Base-by-base conservation (phyloP, 1,140 invertebrate species). In the Pseudomyrmex flavicornis region DNA sequence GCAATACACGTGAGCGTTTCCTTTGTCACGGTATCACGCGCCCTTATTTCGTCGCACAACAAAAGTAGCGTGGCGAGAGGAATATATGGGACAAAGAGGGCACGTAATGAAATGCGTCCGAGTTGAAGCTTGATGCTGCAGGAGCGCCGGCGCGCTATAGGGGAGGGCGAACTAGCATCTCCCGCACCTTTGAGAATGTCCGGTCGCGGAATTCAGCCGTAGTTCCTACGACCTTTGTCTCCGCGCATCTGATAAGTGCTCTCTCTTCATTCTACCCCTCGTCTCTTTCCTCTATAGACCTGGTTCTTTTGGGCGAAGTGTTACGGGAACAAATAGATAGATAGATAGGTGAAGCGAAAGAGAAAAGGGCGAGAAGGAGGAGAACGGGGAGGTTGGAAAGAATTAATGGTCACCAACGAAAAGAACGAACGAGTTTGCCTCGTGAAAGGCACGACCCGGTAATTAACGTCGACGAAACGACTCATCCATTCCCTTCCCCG, bases 31-130 rank as follows among this genome's bases (percentile, higher is more conserved):
- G 44, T 61, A 59, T 80, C 66, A 35, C 54, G 76, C 66, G 66
- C 15, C 54, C 76, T 80, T 80, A 72, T 80, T 80, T 76, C 85
- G 66, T 83, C 69, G 79, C 82, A 70, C 83, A 90, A 91, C 86
- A 87, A 88, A 89, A 89, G 88, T 87, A 52, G 52, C 56, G 54
- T 68, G 26, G 85, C 54, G 73, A 89, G 87, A 84, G 86, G 75
- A 87, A 88, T 89, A 90, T 90, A 90, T 85, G 74, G 87, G 72
- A 91, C 90, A 92, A 92, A 92, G 90, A 85, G 79, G 79, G 75
- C 61, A 85, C 80, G 83, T 92, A 92, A 93, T 93, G 90, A 93
- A 92, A 92, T 91, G 91, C 90, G 90, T 91, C 82, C 88, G 76
- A 85, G 76, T 83, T 74, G 46, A 68, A 68, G 63, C 54, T 87